These are phyloP conservation scores for Rotaria magnacalcarata DNA, from an alignment of 2,888 invertebrate species.

Conservation along the genomic window DNA sequence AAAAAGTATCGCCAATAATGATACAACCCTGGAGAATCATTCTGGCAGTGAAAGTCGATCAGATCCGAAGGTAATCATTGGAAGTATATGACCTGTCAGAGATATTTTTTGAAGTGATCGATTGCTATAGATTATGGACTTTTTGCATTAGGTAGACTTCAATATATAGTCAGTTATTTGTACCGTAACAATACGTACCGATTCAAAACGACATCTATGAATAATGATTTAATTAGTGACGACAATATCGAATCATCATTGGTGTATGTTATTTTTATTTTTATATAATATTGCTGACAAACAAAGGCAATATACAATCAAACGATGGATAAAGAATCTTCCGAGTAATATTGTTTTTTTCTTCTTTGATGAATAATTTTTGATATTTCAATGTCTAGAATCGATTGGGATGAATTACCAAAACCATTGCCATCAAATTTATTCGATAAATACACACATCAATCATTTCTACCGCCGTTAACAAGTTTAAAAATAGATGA, in stretches of 20 bases:
- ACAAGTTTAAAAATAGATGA: neutral
- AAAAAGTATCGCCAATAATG: too few species aligned
- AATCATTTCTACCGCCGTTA: neutral
- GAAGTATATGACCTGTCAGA: too few species aligned
- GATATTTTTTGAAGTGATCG: too few species aligned
- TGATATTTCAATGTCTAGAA: neutral
- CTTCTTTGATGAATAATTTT: neutral
- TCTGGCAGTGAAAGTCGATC: too few species aligned
- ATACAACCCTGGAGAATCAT: too few species aligned
- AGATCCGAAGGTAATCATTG: too few species aligned
- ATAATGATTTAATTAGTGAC: neutral
- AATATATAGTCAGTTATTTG: too few species aligned
- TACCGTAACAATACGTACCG: neutral
- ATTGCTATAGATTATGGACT: too few species aligned
- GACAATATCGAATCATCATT: neutral
- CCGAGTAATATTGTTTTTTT: neutral
- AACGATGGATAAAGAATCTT: slow-evolving; percentile 2
- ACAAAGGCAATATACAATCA: neutral
- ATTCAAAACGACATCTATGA: neutral
- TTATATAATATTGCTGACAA: neutral
- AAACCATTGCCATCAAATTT: neutral
- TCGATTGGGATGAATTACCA: neutral
- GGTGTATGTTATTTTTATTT: neutral
- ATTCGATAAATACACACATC: neutral
- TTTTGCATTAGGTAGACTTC: too few species aligned